Percentiles rank a stretch among this genome's conserved stretches.
phyloP scores from a whole-genome alignment of 2,113 vertebrate species.

The Nothocercus nigrocapillus region DNA sequence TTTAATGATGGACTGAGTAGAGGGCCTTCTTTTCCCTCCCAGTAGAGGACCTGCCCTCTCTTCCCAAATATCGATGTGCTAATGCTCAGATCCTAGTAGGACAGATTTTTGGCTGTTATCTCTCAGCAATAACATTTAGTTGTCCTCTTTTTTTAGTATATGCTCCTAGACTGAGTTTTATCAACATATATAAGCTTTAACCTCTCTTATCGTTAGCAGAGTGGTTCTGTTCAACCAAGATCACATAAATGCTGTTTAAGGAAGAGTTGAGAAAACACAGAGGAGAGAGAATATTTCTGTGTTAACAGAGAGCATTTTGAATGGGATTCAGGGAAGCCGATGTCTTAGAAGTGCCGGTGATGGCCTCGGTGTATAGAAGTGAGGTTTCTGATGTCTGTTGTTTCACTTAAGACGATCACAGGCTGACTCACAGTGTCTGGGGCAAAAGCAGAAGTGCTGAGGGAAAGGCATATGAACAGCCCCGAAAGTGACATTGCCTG shows the following conservation, averaged over 20 bases:
- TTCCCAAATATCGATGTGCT: not conserved
- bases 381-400: not conserved
- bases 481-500: not conserved
- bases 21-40: not conserved
- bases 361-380: not conserved
- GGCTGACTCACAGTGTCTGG: not conserved
- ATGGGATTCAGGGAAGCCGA: not conserved
- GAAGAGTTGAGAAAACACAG: not conserved
- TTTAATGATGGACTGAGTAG: not conserved
- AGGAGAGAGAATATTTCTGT: not conserved
- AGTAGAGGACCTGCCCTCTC: not conserved
- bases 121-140: not conserved
- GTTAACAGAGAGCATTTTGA: not conserved
- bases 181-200: not conserved
- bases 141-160: not conserved
- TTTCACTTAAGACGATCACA: not conserved
- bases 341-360: not conserved
- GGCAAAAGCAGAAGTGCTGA: not conserved
- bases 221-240: not conserved
- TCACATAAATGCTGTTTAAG: not conserved
- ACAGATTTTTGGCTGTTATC: not conserved
- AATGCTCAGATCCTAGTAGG: not conserved
- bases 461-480: not conserved
- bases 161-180: not conserved
- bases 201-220: not conserved